Evolutionary conservation across 2,113 vertebrate species (phyloP), one percentile per base, ranked within the genome.

Genomic region (Canis aureus): DNA sequence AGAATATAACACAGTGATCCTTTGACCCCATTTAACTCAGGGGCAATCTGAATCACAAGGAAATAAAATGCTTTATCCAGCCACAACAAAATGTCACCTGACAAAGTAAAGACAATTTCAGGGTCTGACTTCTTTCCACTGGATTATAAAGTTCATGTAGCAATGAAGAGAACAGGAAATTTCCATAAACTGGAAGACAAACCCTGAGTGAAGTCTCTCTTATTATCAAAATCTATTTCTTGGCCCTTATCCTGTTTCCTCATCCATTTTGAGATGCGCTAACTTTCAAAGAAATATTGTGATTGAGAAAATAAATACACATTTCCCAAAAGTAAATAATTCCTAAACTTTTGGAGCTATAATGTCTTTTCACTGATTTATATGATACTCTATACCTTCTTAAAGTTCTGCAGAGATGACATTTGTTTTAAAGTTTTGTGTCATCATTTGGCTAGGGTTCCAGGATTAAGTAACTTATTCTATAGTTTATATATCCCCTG

Each of bases 241-340:
- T 55, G 74, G 25, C 1, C 12, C 35, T 19, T 29, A 95, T 57
- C 0, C 7, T 8, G 2, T 17, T 84, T 81, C 8, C 20, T 93
- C 57, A 87, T 71, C 29, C 10, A 78, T 51, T 81, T 51, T 84
- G 69, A 83, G 8, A 86, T 71, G 9, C 15, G 57, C 25, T 81
- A 35, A 92, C 38, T 92, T 79, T 64, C 38, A 78, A 80, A 91
- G 20, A 93, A 88, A 93, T 57, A 91, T 49, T 83, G 23, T 51
- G 27, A 82, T 79, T 55, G 5, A 79, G 29, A 27, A 85, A 95
- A 82, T 32, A 69, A 69, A 59, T 64, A 87, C 5, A 8, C 62
- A 49, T 76, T 83, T 82, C 27, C 22, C 59, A 4, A 88, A 90
- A 57, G 32, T 67, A 87, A 87, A 43, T 32, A 32, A 89, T 79